Percentiles rank a stretch among this genome's conserved stretches.
phyloP scores from a whole-genome alignment of 2,113 vertebrate genomes.

The Larimichthys polyactis region DNA sequence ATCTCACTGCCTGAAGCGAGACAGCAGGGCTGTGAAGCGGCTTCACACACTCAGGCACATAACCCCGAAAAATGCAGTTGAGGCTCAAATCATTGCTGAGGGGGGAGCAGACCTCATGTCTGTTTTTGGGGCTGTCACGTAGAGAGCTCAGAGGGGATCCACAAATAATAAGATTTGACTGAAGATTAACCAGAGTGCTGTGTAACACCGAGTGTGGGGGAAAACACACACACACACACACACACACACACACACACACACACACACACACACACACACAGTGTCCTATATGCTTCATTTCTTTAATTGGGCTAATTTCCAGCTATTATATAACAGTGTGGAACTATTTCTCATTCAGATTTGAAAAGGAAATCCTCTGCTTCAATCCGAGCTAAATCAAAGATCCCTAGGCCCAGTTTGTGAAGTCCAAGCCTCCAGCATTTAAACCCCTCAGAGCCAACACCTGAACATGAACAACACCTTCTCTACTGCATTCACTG shows the following conservation, averaged over 20 bases:
- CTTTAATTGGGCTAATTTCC: conserved; percentile 21
- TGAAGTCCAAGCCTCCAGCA: background rate
- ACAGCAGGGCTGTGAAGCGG: conserved; percentile 52
- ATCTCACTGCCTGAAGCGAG: conserved; percentile 54
- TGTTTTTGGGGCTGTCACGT: conserved; percentile 10
- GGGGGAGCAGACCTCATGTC: conserved; percentile 5
- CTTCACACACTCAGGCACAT: conserved; percentile 14
- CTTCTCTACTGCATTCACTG: background rate
- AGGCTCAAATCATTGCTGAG: conserved; percentile 8
- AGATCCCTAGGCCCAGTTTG: background rate
- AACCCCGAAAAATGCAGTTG: conserved; percentile 1
- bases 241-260: background rate
- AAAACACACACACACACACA: background rate
- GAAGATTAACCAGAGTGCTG: background rate
- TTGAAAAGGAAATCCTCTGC: background rate
- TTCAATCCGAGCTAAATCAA: background rate
- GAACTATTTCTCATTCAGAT: background rate
- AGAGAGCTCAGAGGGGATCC: conserved; percentile 1
- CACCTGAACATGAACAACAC: background rate
- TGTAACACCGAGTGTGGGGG: background rate
- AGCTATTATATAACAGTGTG: background rate
- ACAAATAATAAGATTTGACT: background rate
- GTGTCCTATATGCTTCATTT: conserved; percentile 1
- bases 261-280: background rate
- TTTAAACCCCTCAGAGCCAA: background rate